A percentile compares a stretch with the other conserved stretches of the same genome.
Evolutionary conservation across 2,797 vertebrate genomes (phyloP).

Genomic region (Halcyon chelicuti): DNA sequence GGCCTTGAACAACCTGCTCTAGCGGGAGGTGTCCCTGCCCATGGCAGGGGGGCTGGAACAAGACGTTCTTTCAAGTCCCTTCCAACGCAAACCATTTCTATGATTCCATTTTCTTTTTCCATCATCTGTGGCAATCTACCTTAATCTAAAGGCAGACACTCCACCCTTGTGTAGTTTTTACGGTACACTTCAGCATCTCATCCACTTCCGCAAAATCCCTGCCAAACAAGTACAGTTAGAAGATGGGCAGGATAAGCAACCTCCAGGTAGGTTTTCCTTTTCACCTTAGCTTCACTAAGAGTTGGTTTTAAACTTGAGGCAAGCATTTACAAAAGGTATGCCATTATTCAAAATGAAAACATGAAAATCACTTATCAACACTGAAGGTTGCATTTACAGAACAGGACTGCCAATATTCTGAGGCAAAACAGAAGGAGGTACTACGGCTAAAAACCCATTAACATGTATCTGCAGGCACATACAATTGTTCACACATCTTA

Average conservation of each 20-base stretch:
- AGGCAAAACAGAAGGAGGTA: background rate
- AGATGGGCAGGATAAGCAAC: background rate
- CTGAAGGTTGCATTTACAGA: background rate
- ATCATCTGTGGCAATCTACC: background rate
- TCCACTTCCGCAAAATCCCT: background rate
- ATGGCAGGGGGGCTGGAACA: no score
- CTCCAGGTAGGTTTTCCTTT: background rate
- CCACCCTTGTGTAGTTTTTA: background rate
- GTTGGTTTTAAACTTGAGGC: background rate
- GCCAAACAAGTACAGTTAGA: background rate
- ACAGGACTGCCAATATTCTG: background rate
- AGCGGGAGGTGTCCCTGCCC: no score
- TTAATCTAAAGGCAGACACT: background rate
- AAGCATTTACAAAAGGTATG: background rate
- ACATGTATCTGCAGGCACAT: accelerated
- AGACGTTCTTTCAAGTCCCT: no score
- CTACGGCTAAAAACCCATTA: background rate
- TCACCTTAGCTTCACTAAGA: background rate
- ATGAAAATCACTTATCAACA: background rate
- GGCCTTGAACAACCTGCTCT: no score
- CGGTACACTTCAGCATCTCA: background rate
- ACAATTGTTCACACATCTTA: background rate
- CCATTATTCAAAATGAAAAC: background rate
- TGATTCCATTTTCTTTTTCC: background rate
- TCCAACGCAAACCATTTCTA: no score